Base-by-base conservation (phyloP, 2,113 vertebrate genomes). In the Piprites chloris region DNA sequence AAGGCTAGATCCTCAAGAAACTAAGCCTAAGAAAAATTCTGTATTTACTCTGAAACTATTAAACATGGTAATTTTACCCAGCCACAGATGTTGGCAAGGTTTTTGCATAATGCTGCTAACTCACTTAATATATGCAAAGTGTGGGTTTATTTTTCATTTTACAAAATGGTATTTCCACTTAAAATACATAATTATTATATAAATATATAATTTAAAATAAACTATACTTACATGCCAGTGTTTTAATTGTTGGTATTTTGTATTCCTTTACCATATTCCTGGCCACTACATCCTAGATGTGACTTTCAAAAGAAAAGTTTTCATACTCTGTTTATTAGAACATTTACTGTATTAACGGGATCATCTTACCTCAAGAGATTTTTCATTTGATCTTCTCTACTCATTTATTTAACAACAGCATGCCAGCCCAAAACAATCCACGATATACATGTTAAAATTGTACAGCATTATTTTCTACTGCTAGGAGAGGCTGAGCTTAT, bases 71-170 rank as follows among this genome's bases (percentile, higher is more conserved):
- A 72, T 68, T 95, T 81, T 17, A 56, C 27, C 41, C 33, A 85
- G 21, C 10, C 9, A 11, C 63, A 69, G 35, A 39, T 1, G 1
- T 24, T 39, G 8, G 37, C 42, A 77, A 58, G 22, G 35, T 26
- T 87, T 81, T 47, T 73, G 16, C 42, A 32, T n/a, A 28, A 49
- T 4, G 37, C 7, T 85, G 61, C 50, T 55, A 74, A 53, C 1
- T 2, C 9, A 27, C 18, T 80, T 37, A 11, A 49, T 0, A 1
- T 42, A 59, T n/a, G 58, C 76, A 7, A 75, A 52, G 8, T 6
- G 4, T 41, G 27, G 9, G 14, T 7, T 66, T 33, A 2, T 5
- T 49, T 59, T 37, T 27, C 52, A 9, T 75, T 90, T 77, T 32
- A 42, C 39, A 79, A 74, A 89, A 68, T 24, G 4, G 8, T 56